These are phyloP conservation scores for Eciton burchellii DNA, from an alignment of 1,140 invertebrate genomes.

Conservation along the genomic window DNA sequence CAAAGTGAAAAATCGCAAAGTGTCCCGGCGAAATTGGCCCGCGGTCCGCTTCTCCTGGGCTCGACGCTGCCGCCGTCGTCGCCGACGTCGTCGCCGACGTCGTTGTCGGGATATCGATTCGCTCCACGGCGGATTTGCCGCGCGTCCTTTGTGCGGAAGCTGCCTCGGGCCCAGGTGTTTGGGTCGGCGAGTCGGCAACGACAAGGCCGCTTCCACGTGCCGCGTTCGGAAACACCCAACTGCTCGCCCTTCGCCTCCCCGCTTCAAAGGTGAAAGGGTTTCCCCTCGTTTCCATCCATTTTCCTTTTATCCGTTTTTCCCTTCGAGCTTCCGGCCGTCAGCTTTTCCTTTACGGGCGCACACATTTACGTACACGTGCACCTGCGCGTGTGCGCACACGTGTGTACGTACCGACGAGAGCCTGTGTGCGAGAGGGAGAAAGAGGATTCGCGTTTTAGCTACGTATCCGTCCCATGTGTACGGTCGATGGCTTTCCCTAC, in stretches of 20 bases:
- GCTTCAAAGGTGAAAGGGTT: conserved; percentile 51
- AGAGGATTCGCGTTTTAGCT: conserved; percentile 34
- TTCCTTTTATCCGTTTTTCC: conserved; percentile 46
- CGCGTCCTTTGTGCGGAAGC: conserved; percentile 33
- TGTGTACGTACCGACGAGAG: background rate
- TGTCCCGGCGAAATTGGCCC: conserved; percentile 68
- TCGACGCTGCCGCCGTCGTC: background rate
- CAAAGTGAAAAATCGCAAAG: conserved; percentile 72
- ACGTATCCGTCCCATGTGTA: conserved; percentile 41
- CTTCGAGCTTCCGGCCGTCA: conserved; percentile 47
- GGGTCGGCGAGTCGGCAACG: conserved; percentile 67
- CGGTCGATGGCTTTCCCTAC: conserved; percentile 19
- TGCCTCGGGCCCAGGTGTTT: conserved; percentile 68
- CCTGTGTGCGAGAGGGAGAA: conserved; percentile 29
- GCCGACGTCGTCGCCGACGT: conserved; percentile 2
- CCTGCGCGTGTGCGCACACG: background rate
- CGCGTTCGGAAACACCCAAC: conserved; percentile 67
- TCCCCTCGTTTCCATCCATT: conserved; percentile 5
- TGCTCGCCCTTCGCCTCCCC: background rate
- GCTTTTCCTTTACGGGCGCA: conserved; percentile 47
- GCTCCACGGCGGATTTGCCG: conserved; percentile 68
- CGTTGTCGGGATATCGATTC: conserved; percentile 70
- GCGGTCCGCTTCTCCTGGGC: conserved; percentile 58
- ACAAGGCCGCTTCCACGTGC: conserved; percentile 70
- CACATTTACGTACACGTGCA: background rate